Evolutionary conservation across 2,113 vertebrate genomes (phyloP).

Genomic region (Chloebia gouldiae): DNA sequence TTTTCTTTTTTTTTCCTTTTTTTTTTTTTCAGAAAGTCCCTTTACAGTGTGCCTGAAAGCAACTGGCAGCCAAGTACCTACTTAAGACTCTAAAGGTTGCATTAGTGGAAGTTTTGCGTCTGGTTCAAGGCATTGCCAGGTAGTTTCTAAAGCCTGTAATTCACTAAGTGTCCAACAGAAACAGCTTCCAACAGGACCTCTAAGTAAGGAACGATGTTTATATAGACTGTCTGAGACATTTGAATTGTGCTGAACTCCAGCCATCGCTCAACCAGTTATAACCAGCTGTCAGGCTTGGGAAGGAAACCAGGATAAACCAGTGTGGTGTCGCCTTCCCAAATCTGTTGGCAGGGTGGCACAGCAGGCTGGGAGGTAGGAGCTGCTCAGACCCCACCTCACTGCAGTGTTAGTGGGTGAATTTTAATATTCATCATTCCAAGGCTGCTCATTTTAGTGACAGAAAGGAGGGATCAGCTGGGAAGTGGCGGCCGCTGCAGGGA

Average conservation of each 20-base stretch:
- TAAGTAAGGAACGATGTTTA: slow-evolving; percentile 16
- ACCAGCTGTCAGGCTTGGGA: slow-evolving; percentile 24
- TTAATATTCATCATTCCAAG: background rate
- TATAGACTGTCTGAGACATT: slow-evolving; percentile 26
- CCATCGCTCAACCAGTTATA: slow-evolving; percentile 14
- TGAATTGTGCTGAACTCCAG: slow-evolving; percentile 29
- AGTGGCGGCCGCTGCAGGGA: background rate
- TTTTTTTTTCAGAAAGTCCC: background rate
- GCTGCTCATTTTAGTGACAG: background rate
- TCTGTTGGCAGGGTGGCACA: background rate
- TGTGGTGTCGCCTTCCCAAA: background rate
- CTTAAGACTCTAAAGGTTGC: slow-evolving; percentile 1
- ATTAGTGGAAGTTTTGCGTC: background rate
- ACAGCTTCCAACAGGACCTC: slow-evolving; percentile 17
- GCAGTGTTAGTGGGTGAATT: background rate
- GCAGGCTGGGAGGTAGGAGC: slow-evolving; percentile 25
- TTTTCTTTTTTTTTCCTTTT: background rate
- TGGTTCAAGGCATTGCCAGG: slow-evolving; percentile 38
- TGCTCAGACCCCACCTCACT: background rate
- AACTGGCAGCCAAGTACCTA: slow-evolving; percentile 21
- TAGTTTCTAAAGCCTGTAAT: slow-evolving; percentile 41
- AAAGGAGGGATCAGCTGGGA: background rate
- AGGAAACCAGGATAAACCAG: slow-evolving; percentile 29
- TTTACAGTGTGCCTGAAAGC: background rate
- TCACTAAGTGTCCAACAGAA: slow-evolving; percentile 29